phyloP scores from a whole-genome alignment of 64 coral and sea anemone genomes.

The Trachythela sp. region DNA sequence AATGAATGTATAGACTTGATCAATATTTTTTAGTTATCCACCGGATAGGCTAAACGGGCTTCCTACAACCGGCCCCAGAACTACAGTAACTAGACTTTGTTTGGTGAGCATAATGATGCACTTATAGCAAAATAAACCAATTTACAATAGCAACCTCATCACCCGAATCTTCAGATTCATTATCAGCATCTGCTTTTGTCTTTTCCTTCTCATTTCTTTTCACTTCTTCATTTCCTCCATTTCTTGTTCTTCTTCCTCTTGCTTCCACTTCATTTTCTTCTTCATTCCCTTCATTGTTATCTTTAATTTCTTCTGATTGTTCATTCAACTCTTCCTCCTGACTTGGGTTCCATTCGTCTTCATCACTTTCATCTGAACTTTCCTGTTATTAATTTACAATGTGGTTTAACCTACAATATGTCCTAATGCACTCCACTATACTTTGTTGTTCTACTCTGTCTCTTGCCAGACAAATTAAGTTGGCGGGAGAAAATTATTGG shows the following conservation, averaged over 20 bases:
- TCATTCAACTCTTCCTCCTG: background rate
- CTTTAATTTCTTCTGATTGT: background rate
- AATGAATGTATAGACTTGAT: too few relatives aligned
- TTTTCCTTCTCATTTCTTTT: slow-evolving; percentile 26
- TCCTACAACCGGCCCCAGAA: too few relatives aligned
- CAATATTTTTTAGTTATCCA: too few relatives aligned
- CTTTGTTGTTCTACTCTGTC: too few relatives aligned
- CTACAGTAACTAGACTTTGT: too few relatives aligned
- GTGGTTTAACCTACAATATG: too few relatives aligned
- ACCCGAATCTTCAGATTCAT: slow-evolving; percentile 70
- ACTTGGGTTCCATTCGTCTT: background rate
- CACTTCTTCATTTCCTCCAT: slow-evolving; percentile 4
- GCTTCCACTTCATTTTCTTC: slow-evolving; percentile 16
- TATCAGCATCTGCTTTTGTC: background rate
- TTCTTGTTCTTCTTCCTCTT: background rate
- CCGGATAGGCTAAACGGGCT: too few relatives aligned
- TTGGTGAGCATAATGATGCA: too few relatives aligned
- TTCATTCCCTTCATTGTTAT: slow-evolving; percentile 23
- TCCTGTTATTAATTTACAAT: background rate
- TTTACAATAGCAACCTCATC: slow-evolving; percentile 91
- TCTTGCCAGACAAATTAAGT: background rate
- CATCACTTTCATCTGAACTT: slow-evolving; percentile 13
- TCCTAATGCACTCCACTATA: too few relatives aligned
- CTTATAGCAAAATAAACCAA: too few relatives aligned
- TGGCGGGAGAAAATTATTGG: background rate